Percentiles rank a stretch among this genome's conserved stretches.
Conservation (phyloP, 64 coral and sea anemone genomes). For the Montipora foliosa region DNA sequence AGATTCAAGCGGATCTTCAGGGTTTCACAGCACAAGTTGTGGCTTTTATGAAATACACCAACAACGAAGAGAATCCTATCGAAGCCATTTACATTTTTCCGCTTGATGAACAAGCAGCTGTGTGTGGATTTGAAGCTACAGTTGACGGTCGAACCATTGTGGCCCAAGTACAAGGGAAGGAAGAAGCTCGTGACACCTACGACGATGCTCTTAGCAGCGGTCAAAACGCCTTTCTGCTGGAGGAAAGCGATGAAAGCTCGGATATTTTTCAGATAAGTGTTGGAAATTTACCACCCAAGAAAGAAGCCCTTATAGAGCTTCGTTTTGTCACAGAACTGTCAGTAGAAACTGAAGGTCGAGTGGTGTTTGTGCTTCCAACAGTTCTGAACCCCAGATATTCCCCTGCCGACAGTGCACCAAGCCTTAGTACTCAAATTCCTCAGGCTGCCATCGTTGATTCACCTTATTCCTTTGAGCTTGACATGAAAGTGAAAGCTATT, state of each 20-base stretch:
- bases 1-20: slow-evolving; percentile 53
- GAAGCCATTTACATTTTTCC: slow-evolving; percentile 86
- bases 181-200: slow-evolving; percentile 83
- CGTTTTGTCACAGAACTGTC: slow-evolving; percentile 33
- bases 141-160: slow-evolving; percentile 70
- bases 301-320: slow-evolving; percentile 50
- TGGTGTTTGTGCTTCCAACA: slow-evolving; percentile 82
- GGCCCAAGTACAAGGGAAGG: slow-evolving; percentile 83
- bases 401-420: slow-evolving; percentile 2
- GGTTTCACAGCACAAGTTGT: slow-evolving; percentile 69
- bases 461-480: slow-evolving; percentile 79
- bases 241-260: slow-evolving; percentile 88
- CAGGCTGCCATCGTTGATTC: slow-evolving; percentile 17
- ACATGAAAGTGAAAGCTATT: slow-evolving; percentile 70
- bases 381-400: slow-evolving; percentile 87
- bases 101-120: slow-evolving; percentile 73
- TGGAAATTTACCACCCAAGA: slow-evolving; percentile 80
- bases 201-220: slow-evolving; percentile 88
- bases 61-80: slow-evolving; percentile 75
- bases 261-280: slow-evolving; percentile 90
- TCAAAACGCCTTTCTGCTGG: slow-evolving; percentile 68
- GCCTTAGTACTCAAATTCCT: slow-evolving; percentile 32
- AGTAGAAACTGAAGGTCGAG: slow-evolving; percentile 64
- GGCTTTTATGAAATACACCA: slow-evolving; percentile 68
- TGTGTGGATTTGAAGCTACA: slow-evolving; percentile 85